These are phyloP conservation scores for Equus quagga DNA, from an alignment of 2,113 vertebrate species.

Conservation along the genomic window DNA sequence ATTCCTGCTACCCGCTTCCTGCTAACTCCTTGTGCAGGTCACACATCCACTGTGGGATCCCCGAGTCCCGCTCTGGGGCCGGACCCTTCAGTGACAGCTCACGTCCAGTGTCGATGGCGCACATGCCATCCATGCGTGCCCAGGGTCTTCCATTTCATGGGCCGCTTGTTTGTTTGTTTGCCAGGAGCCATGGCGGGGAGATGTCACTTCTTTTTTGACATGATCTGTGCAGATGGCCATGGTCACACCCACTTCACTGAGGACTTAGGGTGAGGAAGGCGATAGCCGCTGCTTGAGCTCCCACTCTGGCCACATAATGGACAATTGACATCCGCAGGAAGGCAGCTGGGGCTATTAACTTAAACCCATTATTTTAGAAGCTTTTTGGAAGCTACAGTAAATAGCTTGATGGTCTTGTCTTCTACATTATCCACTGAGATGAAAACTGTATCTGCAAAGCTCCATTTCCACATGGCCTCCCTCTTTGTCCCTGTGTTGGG, in stretches of 20 bases:
- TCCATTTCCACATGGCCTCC: background rate
- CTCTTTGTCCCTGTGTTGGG: background rate
- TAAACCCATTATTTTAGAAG: background rate
- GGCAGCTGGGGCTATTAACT: background rate
- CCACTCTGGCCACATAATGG: too few relatives aligned
- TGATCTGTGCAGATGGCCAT: too few relatives aligned
- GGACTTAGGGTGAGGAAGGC: background rate
- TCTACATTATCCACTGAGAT: background rate
- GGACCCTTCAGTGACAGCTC: background rate
- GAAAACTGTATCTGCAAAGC: background rate
- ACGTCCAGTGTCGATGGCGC: background rate
- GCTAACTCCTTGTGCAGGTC: background rate
- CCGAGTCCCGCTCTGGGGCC: background rate
- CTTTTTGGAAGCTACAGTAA: background rate
- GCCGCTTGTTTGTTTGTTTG: background rate
- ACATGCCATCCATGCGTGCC: background rate
- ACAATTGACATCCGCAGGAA: background rate
- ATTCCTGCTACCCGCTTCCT: background rate
- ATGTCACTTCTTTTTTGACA: fast-evolving
- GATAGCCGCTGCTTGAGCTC: background rate
- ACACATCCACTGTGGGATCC: background rate
- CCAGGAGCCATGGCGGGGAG: background rate
- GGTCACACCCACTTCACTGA: too few relatives aligned
- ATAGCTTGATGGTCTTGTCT: background rate
- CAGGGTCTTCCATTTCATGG: background rate